Percentiles rank a stretch among this genome's conserved stretches.
These are phyloP conservation scores for Epirrhoe alternata DNA, from an alignment of 2,888 invertebrate genomes.

Conservation along the genomic window DNA sequence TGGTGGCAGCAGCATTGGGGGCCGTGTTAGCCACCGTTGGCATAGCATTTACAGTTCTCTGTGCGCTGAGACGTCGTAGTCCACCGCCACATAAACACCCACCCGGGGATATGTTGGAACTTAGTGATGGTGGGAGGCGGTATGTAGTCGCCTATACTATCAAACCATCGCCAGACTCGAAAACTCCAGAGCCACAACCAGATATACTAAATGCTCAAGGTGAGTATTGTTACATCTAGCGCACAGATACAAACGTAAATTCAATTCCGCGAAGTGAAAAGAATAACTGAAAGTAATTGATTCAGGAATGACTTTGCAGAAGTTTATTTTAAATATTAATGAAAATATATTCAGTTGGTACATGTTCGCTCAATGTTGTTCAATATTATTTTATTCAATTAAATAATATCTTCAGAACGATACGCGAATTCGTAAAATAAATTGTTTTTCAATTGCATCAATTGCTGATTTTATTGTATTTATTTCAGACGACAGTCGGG, in stretches of 20 bases:
- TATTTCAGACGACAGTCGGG: conserved; percentile 70
- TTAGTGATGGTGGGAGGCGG: conserved; percentile 91
- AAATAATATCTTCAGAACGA: no score
- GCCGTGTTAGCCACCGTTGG: conserved; percentile 69
- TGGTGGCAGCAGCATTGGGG: conserved; percentile 72
- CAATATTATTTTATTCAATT: no score
- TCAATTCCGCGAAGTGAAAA: no score
- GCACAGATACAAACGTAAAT: no score
- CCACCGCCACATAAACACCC: conserved; percentile 76
- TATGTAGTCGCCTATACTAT: conserved; percentile 95
- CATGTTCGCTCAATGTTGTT: no score
- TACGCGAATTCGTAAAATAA: background rate
- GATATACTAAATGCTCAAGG: conserved; percentile 93
- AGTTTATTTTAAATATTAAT: no score
- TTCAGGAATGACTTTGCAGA: no score
- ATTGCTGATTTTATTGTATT: conserved; percentile 5
- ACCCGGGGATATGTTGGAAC: conserved; percentile 85
- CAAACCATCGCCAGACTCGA: conserved; percentile 86
- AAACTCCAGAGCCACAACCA: conserved; percentile 88
- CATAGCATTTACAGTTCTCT: conserved; percentile 67
- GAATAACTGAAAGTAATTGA: no score
- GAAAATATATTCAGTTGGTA: no score
- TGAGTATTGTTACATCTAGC: conserved; percentile 48
- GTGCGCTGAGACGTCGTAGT: conserved; percentile 66
- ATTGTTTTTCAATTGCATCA: background rate